A percentile compares a stretch with the other conserved stretches of the same genome.
Evolutionary conservation across 2,797 vertebrate species (phyloP).

Genomic region (Morus bassanus): DNA sequence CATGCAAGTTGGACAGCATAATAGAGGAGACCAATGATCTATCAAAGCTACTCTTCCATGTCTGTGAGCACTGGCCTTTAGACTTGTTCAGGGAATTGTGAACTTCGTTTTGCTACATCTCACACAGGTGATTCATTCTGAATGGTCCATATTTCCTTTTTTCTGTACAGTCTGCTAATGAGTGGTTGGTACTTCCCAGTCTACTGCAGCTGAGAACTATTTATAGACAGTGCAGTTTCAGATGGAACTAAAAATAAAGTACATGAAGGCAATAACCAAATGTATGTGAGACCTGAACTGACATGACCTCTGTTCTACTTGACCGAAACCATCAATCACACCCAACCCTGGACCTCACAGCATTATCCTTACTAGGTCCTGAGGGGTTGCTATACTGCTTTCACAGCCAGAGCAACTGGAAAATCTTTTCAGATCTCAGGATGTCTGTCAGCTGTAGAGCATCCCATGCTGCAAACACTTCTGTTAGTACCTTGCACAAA

Average conservation of each 20-base stretch:
- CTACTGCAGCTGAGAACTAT: background rate
- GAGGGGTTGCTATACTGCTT: background rate
- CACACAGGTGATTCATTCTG: background rate
- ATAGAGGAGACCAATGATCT: background rate
- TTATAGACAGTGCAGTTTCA: background rate
- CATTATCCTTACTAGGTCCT: background rate
- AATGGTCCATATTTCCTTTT: background rate
- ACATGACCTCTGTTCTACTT: background rate
- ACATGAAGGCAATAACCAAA: background rate
- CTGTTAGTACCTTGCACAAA: background rate
- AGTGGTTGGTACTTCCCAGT: background rate
- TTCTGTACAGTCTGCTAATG: background rate
- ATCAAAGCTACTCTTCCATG: rapidly evolving
- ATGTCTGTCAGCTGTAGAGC: background rate
- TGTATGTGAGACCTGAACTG: background rate
- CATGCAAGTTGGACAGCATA: background rate
- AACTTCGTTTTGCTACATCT: background rate
- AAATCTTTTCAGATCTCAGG: background rate
- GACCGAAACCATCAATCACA: background rate
- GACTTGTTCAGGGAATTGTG: background rate
- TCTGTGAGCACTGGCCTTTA: background rate
- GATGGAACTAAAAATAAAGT: background rate
- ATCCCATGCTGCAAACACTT: background rate
- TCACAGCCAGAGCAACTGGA: background rate
- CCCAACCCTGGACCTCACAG: background rate